phyloP scores from a whole-genome alignment of 2,888 invertebrate species.

The Cryptus viduatorius region DNA sequence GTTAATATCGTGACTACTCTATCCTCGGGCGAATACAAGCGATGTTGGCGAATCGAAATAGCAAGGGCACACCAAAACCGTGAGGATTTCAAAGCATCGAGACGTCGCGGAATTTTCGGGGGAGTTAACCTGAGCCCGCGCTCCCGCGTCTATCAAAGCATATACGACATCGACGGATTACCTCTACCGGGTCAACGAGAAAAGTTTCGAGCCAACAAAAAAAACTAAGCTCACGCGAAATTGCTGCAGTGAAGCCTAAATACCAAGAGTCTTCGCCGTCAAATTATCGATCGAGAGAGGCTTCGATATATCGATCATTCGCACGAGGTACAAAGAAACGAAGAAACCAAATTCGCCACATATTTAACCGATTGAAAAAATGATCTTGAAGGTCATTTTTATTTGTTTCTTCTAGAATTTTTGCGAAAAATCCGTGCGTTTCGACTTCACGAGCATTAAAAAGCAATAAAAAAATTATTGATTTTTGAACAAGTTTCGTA shows the following conservation, averaged over 20 bases:
- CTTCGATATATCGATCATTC: not conserved
- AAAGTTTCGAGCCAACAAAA: constrained; percentile 54
- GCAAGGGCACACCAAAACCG: not conserved
- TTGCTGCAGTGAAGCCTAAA: constrained; percentile 38
- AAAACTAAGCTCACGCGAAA: constrained; percentile 14
- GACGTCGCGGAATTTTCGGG: constrained; percentile 40
- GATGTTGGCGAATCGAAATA: not conserved
- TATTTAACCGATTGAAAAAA: too few relatives aligned
- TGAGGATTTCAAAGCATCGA: constrained; percentile 15
- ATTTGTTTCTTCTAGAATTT: too few relatives aligned
- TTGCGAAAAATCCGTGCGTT: too few relatives aligned
- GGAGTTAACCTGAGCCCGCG: constrained; percentile 43
- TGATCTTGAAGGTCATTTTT: too few relatives aligned
- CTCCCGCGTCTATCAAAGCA: constrained; percentile 49
- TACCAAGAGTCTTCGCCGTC: not conserved
- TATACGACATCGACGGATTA: constrained; percentile 43
- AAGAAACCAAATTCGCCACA: not conserved
- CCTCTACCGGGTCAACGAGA: constrained; percentile 8
- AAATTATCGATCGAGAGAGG: not conserved
- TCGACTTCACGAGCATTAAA: too few relatives aligned
- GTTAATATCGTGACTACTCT: constrained; percentile 8
- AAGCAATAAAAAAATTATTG: too few relatives aligned
- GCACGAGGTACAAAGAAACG: not conserved
- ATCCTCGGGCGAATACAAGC: constrained; percentile 17
- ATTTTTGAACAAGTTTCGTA: too few relatives aligned